Conservation (phyloP, 2,797 vertebrate species). For the Lophius americanus region DNA sequence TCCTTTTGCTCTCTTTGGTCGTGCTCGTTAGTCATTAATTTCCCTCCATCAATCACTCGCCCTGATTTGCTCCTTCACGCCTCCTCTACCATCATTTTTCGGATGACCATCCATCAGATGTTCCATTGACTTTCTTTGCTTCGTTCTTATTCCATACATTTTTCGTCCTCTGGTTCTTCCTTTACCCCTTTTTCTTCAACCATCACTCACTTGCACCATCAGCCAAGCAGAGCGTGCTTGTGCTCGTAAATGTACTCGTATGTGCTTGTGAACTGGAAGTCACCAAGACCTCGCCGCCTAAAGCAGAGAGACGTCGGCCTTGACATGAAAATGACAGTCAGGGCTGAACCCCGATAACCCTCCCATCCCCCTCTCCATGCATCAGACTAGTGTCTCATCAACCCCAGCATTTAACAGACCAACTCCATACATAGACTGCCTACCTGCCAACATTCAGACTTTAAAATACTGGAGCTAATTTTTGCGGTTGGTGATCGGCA, state of each 20-base stretch:
- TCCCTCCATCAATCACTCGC: constrained; percentile 14
- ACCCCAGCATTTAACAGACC: not conserved
- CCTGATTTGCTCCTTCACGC: not conserved
- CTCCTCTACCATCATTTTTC: not conserved
- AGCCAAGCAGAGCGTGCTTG: not conserved
- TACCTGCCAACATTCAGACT: too few relatives aligned
- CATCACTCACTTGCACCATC: constrained; percentile 40
- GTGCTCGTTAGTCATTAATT: not conserved
- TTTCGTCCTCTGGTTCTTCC: not conserved
- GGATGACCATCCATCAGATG: constrained; percentile 12
- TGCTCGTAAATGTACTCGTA: not conserved
- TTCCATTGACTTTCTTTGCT: not conserved
- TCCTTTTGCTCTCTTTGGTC: not conserved
- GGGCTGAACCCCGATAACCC: constrained; percentile 56
- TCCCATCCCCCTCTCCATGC: constrained; percentile 42
- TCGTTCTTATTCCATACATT: not conserved
- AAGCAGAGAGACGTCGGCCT: constrained; percentile 28
- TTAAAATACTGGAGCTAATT: too few relatives aligned
- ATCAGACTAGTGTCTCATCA: constrained; percentile 42
- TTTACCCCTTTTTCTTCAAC: constrained; percentile 13
- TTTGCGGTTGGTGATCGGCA: too few relatives aligned
- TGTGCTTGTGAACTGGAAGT: constrained; percentile 32
- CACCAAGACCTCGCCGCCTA: constrained; percentile 11
- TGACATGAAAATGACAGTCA: constrained; percentile 51
- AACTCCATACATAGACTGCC: not conserved